Base-by-base conservation (phyloP, 2,797 vertebrate genomes). In the Pseudotriccus pelzelni region DNA sequence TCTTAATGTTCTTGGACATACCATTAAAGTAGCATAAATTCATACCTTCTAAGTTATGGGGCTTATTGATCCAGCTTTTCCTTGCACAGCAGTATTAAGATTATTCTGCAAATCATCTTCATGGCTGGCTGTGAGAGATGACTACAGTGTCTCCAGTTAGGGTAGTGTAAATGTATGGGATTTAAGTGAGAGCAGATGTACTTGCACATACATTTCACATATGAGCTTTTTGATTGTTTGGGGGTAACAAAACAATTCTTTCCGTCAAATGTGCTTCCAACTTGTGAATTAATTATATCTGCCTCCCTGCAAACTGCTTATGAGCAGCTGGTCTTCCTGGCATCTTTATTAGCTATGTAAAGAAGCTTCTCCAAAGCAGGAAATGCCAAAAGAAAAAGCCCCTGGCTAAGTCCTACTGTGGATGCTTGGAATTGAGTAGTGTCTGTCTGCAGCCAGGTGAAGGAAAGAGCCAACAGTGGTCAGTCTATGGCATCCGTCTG, bases 41-140 rank as follows among this genome's bases (percentile, higher is more conserved):
- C 39, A 21, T 60, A 34, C 46, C 27, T 82, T 87, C 43, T 69
- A 75, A 90, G n/a, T 91, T 93, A 96, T 83, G 86, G 73, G 34
- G 25, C 39, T 50, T 78, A 88, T 91, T 96, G 93, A 93, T 95
- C 84, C 93, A 84, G 78, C 73, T 84, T 94, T 90, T 79, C 41
- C 89, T 92, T 94, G 93, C 89, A 82, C 79, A 90, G 92, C 63
- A 93, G n/a, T 90, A 93, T 94, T 94, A 60, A 77, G 92, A 87
- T 95, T 93, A 90, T 91, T 95, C 95, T 96, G 94, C 90, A 97
- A 96, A 93, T 94, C 83, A 91, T 96, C 91, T 93, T 94, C 95
- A 84, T 86, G 87, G 83, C 77, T 88, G 47, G 55, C 63, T 39
- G 2, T 53, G 81, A 79, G 80, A 87, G 55, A 81, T 70, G 69